Percentiles rank a stretch among this genome's conserved stretches.
phyloP scores from a whole-genome alignment of 2,113 vertebrate genomes.

The Chloebia gouldiae region DNA sequence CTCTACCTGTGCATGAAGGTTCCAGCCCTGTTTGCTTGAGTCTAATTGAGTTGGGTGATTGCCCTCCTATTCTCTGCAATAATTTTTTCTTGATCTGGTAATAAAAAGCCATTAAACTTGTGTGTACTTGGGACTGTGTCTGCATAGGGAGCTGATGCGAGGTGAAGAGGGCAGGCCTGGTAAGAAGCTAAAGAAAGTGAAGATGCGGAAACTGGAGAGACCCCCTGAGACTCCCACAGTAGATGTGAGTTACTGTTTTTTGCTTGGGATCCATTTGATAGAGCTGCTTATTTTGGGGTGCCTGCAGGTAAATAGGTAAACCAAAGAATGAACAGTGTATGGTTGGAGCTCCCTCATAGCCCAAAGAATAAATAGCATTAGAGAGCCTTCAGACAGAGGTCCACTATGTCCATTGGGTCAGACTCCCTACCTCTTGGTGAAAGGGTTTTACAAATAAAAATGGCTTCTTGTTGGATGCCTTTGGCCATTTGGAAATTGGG shows the following conservation, averaged over 20 bases:
- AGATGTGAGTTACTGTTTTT: constrained; percentile 80
- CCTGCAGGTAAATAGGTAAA: neutral
- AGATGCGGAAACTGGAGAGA: constrained; percentile 88
- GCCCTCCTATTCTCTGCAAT: neutral
- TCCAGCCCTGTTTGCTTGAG: neutral
- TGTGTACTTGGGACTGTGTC: neutral
- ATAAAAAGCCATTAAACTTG: neutral
- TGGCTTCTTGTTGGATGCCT: neutral
- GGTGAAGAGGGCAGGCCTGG: constrained; percentile 92
- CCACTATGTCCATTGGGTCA: rapidly evolving
- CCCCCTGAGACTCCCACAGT: constrained; percentile 94
- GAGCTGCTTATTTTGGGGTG: neutral
- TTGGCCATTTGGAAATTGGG: neutral
- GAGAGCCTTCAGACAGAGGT: neutral
- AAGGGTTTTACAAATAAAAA: neutral
- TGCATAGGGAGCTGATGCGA: constrained; percentile 88
- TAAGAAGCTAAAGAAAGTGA: constrained; percentile 92
- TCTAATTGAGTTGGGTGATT: neutral
- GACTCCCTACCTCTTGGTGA: neutral
- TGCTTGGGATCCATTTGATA: neutral
- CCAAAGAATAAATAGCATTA: neutral
- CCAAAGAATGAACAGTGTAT: neutral
- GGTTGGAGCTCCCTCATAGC: neutral
- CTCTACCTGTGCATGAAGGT: neutral
- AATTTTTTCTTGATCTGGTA: neutral